Conservation (phyloP, 2,113 vertebrate species). For the Ptilorrhoa leucosticta region DNA sequence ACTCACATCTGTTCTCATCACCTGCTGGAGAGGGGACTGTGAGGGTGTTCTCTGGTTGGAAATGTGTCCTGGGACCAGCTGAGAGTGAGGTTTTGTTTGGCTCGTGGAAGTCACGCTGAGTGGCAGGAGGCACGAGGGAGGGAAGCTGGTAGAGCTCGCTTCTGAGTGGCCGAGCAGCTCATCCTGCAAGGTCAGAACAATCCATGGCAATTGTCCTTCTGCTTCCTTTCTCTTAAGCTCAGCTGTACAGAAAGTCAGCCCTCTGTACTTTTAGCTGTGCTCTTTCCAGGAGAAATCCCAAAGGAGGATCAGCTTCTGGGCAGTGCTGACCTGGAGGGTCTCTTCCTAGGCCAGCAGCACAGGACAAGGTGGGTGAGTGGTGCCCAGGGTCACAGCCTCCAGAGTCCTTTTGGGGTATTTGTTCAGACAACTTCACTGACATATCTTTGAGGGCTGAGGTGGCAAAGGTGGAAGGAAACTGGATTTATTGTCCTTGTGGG, state of each 20-base stretch:
- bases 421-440: background rate
- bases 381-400: background rate
- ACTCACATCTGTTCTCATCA: background rate
- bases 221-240: background rate
- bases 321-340: background rate
- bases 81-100: background rate
- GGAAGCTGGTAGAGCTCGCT: background rate
- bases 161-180: fast-evolving
- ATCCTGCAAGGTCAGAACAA: background rate
- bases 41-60: background rate
- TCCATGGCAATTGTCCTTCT: background rate
- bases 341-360: background rate
- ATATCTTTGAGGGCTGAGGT: background rate
- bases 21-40: background rate
- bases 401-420: background rate
- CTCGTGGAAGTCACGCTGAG: background rate
- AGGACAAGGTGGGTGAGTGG: fast-evolving
- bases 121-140: background rate
- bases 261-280: background rate
- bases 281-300: background rate
- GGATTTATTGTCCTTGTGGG: fast-evolving
- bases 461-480: background rate
- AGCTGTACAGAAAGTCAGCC: background rate
- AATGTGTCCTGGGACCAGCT: background rate
- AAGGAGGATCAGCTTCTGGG: background rate